These are phyloP conservation scores for Unio pictorum DNA, from an alignment of 2,888 invertebrate genomes.

Conservation along the genomic window DNA sequence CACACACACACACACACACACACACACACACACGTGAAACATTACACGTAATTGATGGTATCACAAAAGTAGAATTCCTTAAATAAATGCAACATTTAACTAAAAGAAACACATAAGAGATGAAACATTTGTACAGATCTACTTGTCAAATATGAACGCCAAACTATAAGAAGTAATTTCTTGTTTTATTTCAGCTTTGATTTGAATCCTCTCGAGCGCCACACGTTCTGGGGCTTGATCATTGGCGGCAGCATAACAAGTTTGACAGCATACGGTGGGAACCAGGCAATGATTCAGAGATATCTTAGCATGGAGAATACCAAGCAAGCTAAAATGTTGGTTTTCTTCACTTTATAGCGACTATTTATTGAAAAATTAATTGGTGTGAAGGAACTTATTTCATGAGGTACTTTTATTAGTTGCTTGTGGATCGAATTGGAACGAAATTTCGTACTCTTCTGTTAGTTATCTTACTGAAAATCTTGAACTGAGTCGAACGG, in stretches of 20 bases:
- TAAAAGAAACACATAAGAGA: too few species aligned
- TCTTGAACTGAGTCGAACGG: too few species aligned
- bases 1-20: too few species aligned
- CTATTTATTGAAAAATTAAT: neutral
- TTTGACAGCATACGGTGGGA: conserved; percentile 90
- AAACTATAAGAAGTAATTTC: neutral
- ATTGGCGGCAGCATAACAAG: conserved; percentile 91
- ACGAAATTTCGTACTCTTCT: too few species aligned
- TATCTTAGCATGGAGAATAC: conserved; percentile 80
- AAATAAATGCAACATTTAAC: too few species aligned
- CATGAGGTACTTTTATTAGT: too few species aligned
- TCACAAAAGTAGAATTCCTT: too few species aligned
- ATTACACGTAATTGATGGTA: too few species aligned
- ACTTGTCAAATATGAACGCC: too few species aligned
- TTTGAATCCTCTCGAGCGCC: conserved; percentile 85
- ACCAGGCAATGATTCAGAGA: conserved; percentile 94
- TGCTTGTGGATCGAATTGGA: neutral
- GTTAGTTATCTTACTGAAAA: too few species aligned
- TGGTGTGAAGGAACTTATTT: neutral
- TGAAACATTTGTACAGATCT: too few species aligned
- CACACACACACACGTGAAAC: too few species aligned
- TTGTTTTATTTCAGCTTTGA: conserved; percentile 74
- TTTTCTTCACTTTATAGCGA: neutral
- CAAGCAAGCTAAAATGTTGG: conserved; percentile 48
- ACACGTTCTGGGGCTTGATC: conserved; percentile 88